Conservation (phyloP, 2,797 vertebrate species). For the Phalloptychus januarius region DNA sequence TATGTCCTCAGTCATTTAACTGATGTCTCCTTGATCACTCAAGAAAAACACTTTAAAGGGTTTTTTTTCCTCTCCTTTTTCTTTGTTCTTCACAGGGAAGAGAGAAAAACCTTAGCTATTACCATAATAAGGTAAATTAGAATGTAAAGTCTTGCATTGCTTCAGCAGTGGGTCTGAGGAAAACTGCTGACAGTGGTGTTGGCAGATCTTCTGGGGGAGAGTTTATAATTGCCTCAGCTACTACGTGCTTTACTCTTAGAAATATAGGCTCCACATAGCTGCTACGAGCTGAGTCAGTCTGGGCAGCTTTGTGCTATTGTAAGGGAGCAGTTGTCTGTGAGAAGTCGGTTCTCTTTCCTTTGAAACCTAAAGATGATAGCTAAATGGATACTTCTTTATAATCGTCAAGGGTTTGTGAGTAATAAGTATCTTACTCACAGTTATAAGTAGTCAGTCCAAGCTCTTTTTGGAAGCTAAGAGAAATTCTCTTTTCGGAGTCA, state of each 20-base stretch:
- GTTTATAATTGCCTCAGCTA: conserved; percentile 63
- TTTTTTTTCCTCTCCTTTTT: conserved; percentile 1
- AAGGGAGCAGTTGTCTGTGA: conserved; percentile 38
- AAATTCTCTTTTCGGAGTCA: not conserved
- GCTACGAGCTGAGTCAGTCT: conserved; percentile 48
- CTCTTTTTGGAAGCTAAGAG: not conserved
- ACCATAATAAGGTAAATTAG: conserved; percentile 67
- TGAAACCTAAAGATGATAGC: conserved; percentile 8
- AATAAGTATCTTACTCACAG: not conserved
- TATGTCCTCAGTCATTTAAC: conserved; percentile 47
- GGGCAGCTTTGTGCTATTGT: conserved; percentile 53
- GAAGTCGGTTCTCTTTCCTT: conserved; percentile 19
- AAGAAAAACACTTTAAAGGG: conserved; percentile 55
- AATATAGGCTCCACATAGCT: conserved; percentile 63
- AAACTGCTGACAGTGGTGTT: conserved; percentile 68
- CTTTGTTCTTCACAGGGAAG: conserved; percentile 28
- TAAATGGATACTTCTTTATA: not conserved
- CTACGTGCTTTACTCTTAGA: conserved; percentile 50
- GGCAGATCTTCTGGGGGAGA: conserved; percentile 60
- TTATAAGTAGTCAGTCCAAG: not conserved
- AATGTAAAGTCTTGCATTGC: conserved; percentile 55
- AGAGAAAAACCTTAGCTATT: conserved; percentile 65
- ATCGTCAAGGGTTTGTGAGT: not conserved
- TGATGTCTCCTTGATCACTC: conserved; percentile 56
- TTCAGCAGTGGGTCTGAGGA: conserved; percentile 51